Percentiles rank a stretch among this genome's conserved stretches.
Evolutionary conservation across 2,113 vertebrate species (phyloP).

Genomic region (Mus musculus): DNA sequence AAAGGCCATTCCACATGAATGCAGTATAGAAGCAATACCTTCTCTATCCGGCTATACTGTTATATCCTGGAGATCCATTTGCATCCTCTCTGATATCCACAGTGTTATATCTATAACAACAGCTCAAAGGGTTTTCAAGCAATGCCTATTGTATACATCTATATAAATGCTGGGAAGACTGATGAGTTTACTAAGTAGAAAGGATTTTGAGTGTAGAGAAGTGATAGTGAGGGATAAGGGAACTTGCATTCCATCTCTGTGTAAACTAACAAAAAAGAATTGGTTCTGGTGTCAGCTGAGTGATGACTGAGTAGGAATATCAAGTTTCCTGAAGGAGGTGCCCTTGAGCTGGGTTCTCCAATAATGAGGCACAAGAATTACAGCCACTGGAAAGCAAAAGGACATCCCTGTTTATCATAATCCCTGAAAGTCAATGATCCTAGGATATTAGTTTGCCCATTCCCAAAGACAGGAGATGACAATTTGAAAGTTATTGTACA

Average conservation of each 20-base stretch:
- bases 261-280: background rate
- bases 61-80: too few relatives aligned
- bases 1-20: too few relatives aligned
- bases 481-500: background rate
- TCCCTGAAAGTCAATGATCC: background rate
- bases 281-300: background rate
- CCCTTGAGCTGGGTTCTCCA: background rate
- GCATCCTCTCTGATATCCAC: too few relatives aligned
- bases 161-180: too few relatives aligned
- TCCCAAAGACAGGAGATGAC: background rate
- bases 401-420: background rate
- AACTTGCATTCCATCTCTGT: background rate
- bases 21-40: too few relatives aligned
- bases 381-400: background rate
- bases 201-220: background rate
- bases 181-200: too few relatives aligned
- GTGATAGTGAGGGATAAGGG: background rate
- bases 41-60: too few relatives aligned
- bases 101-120: too few relatives aligned
- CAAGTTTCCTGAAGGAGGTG: background rate
- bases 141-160: too few relatives aligned
- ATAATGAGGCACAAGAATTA: background rate
- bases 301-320: background rate
- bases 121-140: too few relatives aligned
- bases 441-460: too few relatives aligned